These are phyloP conservation scores for Lepisosteus osseus DNA, from an alignment of 2,113 vertebrate genomes.

Conservation along the genomic window DNA sequence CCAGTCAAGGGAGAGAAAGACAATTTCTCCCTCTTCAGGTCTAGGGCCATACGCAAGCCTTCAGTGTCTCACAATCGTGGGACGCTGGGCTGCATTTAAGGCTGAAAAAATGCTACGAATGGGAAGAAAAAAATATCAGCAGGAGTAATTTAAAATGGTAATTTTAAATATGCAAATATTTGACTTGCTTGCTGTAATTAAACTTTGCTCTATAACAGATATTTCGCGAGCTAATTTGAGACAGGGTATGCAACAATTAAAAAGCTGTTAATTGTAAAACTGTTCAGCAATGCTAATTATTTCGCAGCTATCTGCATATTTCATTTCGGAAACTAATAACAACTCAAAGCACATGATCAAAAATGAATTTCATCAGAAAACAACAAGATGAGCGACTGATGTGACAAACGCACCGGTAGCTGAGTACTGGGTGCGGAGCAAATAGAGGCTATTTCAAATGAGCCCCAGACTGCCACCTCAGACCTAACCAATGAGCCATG, in stretches of 20 bases:
- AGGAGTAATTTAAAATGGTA: constrained; percentile 56
- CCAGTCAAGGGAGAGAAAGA: not conserved
- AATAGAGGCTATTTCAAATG: constrained; percentile 41
- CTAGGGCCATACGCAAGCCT: not conserved
- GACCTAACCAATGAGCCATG: constrained; percentile 34
- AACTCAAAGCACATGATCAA: constrained; percentile 38
- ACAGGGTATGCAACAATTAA: constrained; percentile 71
- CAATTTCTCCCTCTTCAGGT: not conserved
- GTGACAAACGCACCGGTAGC: constrained; percentile 34
- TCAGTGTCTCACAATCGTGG: constrained; percentile 5
- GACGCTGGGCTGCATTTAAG: constrained; percentile 5
- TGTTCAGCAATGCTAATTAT: constrained; percentile 74
- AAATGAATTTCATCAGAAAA: constrained; percentile 54
- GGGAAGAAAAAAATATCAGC: constrained; percentile 30
- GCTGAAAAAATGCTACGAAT: constrained; percentile 27
- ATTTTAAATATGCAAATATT: constrained; percentile 61
- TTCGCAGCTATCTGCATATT: constrained; percentile 38
- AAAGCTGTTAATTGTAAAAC: constrained; percentile 70
- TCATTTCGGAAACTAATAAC: constrained; percentile 12
- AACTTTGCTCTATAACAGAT: constrained; percentile 72
- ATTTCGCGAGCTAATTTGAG: constrained; percentile 67
- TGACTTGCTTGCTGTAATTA: constrained; percentile 61
- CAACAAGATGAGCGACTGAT: constrained; percentile 36
- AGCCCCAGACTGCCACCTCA: constrained; percentile 20
- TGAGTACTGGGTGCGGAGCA: not conserved